Conservation (phyloP, 2,113 vertebrate species). For the Mus musculus region GRCm39 chr10:97385501-97386000, state of each 20-base stretch:
- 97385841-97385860: background rate
- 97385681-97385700: background rate
- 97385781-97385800: background rate
- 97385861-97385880: background rate
- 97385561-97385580: background rate
- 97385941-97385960: background rate
- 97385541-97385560: background rate
- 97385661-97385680: background rate
- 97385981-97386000: background rate
- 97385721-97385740: background rate
- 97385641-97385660: background rate
- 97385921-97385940: background rate
- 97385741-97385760: background rate
- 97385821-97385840: background rate
- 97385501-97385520: background rate
- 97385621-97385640: background rate
- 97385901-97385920: background rate
- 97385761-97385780: background rate
- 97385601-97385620: background rate
- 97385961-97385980: background rate
- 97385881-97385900: background rate
- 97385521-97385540: background rate
- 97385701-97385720: background rate
- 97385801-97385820: background rate
- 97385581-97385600: background rate